Percentiles rank a stretch among this genome's conserved stretches.
phyloP scores from a whole-genome alignment of 1,140 invertebrate genomes.

The Pissodes strobi region DNA sequence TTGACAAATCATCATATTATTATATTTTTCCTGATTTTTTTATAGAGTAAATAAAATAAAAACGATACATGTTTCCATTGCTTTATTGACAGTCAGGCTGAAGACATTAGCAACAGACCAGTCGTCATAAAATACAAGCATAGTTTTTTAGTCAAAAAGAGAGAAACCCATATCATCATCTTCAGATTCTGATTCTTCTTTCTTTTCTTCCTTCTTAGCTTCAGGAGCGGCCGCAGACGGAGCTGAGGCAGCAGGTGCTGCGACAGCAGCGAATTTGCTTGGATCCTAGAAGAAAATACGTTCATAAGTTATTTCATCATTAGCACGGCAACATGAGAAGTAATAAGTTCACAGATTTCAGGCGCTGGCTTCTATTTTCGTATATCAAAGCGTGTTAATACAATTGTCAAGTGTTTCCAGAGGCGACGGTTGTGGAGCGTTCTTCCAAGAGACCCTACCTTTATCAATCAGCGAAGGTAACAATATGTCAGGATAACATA shows the following conservation, averaged over 20 bases:
- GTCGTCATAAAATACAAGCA: constrained; percentile 6
- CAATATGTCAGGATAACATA: too few species aligned
- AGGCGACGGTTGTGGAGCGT: too few species aligned
- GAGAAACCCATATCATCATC: constrained; percentile 98
- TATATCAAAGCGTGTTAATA: too few species aligned
- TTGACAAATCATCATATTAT: too few species aligned
- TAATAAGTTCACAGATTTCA: background rate
- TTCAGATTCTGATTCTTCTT: constrained; percentile 79
- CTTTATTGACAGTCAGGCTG: constrained; percentile 46
- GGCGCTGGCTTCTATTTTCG: background rate
- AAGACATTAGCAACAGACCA: constrained; percentile 38
- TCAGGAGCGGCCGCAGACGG: constrained; percentile 63
- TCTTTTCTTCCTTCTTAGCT: constrained; percentile 74
- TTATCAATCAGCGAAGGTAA: too few species aligned
- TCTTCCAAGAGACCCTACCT: too few species aligned
- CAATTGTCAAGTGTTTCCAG: too few species aligned
- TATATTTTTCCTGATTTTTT: too few species aligned
- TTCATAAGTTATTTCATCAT: background rate
- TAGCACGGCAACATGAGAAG: background rate
- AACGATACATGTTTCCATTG: constrained; percentile 17
- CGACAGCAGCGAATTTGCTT: constrained; percentile 81
- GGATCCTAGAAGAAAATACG: constrained; percentile 73
- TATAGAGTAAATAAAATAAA: too few species aligned
- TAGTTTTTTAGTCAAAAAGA: constrained; percentile 91
- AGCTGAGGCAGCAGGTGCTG: constrained; percentile 65